Evolutionary conservation across 1,140 invertebrate species (phyloP).

Genomic region (Rhopalosiphum maidis): DNA sequence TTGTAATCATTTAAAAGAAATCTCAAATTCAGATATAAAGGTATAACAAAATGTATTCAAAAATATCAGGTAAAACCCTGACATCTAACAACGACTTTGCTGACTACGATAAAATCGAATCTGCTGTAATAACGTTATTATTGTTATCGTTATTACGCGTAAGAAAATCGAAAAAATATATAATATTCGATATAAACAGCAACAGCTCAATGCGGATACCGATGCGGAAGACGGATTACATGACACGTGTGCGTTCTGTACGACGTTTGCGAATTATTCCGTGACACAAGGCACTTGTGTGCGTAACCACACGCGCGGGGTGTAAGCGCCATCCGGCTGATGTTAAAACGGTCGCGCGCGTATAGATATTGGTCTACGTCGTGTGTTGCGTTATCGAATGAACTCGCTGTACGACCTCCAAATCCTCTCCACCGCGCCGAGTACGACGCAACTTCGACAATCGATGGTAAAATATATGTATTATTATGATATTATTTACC

Average conservation of each 20-base stretch:
- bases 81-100: neutral
- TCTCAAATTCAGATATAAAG: neutral
- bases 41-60: neutral
- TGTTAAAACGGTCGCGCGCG: neutral
- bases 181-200: neutral
- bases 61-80: neutral
- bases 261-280: neutral
- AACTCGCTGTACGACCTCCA: neutral
- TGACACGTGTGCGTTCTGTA: neutral
- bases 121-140: neutral
- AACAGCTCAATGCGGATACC: neutral
- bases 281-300: neutral
- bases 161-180: neutral
- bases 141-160: neutral
- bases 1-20: neutral
- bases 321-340: neutral
- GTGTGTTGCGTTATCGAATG: neutral
- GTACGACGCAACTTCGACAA: neutral
- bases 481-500: neutral
- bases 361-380: neutral
- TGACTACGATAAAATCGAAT: neutral
- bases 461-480: neutral
- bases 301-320: neutral
- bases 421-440: neutral
- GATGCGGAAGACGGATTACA: neutral